These are phyloP conservation scores for Ibidorhyncha struthersii DNA, from an alignment of 2,113 vertebrate genomes.

Conservation along the genomic window DNA sequence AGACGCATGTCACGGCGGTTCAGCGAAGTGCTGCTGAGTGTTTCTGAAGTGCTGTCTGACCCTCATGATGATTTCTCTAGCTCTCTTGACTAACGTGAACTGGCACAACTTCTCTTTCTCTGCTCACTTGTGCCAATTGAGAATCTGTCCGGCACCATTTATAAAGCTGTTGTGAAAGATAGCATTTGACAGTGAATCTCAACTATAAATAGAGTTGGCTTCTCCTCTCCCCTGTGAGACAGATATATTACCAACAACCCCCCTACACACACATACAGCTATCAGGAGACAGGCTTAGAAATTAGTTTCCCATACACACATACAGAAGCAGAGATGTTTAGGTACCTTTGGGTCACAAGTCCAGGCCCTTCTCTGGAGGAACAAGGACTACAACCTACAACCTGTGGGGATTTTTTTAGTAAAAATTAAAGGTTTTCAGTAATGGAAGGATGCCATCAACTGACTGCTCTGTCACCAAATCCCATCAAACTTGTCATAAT, in stretches of 20 bases:
- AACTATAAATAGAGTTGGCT: constrained; percentile 59
- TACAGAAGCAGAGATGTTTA: not conserved
- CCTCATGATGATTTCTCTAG: not conserved
- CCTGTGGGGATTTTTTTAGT: too few species aligned
- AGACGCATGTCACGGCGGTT: not conserved
- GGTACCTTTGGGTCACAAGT: not conserved
- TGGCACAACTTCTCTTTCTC: not conserved
- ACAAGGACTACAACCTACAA: not conserved
- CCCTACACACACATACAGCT: not conserved
- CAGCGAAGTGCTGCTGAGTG: not conserved
- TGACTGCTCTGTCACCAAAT: not conserved
- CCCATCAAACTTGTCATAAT: not conserved
- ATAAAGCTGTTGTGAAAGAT: constrained; percentile 32
- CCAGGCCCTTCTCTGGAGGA: not conserved
- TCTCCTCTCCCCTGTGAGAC: constrained; percentile 22
- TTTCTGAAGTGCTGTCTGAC: not conserved
- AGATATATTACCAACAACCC: constrained; percentile 10
- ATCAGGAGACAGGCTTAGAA: not conserved
- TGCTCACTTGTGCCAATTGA: not conserved
- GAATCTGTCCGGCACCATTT: constrained; percentile 29
- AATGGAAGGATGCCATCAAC: not conserved
- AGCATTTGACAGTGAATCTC: constrained; percentile 40
- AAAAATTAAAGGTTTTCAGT: not conserved
- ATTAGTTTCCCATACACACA: not conserved
- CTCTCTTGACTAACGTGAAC: not conserved